phyloP scores from a whole-genome alignment of 2,888 invertebrate genomes.

The Caenorhabditis drosophilae region DNA sequence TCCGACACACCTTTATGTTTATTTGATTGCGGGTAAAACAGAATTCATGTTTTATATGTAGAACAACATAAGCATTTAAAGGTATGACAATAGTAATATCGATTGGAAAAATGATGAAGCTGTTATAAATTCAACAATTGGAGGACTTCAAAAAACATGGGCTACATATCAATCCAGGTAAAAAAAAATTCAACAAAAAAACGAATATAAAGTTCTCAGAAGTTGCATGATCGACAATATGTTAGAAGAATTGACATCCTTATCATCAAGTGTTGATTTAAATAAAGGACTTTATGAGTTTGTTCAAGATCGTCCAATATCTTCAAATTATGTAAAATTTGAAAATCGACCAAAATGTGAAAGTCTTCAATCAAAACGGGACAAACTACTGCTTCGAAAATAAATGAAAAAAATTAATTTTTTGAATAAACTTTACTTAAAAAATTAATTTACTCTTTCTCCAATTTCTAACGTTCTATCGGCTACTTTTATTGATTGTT shows the following conservation, averaged over 20 bases:
- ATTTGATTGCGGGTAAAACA: constrained; percentile 63
- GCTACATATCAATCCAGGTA: constrained; percentile 53
- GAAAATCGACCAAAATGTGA: constrained; percentile 51
- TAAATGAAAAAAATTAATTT: constrained; percentile 6
- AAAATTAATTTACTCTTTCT: too few relatives aligned
- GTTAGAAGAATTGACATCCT: constrained; percentile 44
- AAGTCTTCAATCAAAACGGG: constrained; percentile 49
- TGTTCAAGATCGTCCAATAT: constrained; percentile 49
- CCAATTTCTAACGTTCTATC: too few relatives aligned
- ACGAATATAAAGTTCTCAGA: constrained; percentile 11
- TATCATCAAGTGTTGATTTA: constrained; percentile 3
- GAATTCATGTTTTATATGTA: too few relatives aligned
- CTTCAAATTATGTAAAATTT: constrained; percentile 48
- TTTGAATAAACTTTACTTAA: too few relatives aligned
- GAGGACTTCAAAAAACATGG: constrained; percentile 55
- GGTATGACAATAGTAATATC: constrained; percentile 37
- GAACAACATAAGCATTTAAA: too few relatives aligned
- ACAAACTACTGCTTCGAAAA: constrained; percentile 41
- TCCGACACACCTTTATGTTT: constrained; percentile 64
- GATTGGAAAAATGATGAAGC: constrained; percentile 50
- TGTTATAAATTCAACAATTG: constrained; percentile 15
- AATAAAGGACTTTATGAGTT: constrained; percentile 54
- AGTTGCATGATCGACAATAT: constrained; percentile 56
- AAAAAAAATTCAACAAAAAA: not conserved
- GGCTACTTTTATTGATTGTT: too few relatives aligned